Evolutionary conservation across 2,888 invertebrate species (phyloP).

Genomic region (Geophilus truncorum): DNA sequence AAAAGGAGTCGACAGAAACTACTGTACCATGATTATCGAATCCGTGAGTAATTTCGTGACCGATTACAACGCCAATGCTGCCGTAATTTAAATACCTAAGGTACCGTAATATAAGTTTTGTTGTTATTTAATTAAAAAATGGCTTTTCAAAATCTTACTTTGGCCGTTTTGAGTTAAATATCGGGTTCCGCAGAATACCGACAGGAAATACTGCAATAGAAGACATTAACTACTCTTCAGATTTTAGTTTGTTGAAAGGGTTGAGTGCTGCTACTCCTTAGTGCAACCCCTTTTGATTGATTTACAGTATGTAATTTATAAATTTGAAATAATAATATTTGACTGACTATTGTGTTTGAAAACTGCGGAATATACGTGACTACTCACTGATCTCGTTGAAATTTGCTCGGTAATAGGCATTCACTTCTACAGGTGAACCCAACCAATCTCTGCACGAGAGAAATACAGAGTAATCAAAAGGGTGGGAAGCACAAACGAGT

Average conservation of each 20-base stretch:
- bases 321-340: background rate
- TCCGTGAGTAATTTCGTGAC: slow-evolving; percentile 47
- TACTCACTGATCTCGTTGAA: slow-evolving; percentile 80
- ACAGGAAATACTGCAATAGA: slow-evolving; percentile 46
- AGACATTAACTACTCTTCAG: too few species aligned
- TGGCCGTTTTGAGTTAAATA: slow-evolving; percentile 46
- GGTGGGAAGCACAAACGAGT: background rate
- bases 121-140: background rate
- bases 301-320: background rate
- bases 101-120: background rate
- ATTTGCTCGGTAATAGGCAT: slow-evolving; percentile 91
- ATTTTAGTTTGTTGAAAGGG: background rate
- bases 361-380: background rate
- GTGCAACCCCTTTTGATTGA: slow-evolving; percentile 10
- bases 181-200: slow-evolving; percentile 48
- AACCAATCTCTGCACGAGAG: slow-evolving; percentile 44
- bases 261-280: slow-evolving; percentile 1
- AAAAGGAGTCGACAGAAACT: background rate
- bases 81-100: slow-evolving; percentile 46
- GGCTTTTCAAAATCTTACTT: too few species aligned
- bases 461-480: slow-evolving; percentile 31
- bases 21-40: slow-evolving; percentile 44
- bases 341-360: background rate
- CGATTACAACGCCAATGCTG: slow-evolving; percentile 47
- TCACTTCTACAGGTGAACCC: slow-evolving; percentile 73